A percentile compares a stretch with the other conserved stretches of the same genome.
phyloP scores from a whole-genome alignment of 53 echinoderm and acorn worm species.

The Holothuria leucospilota region DNA sequence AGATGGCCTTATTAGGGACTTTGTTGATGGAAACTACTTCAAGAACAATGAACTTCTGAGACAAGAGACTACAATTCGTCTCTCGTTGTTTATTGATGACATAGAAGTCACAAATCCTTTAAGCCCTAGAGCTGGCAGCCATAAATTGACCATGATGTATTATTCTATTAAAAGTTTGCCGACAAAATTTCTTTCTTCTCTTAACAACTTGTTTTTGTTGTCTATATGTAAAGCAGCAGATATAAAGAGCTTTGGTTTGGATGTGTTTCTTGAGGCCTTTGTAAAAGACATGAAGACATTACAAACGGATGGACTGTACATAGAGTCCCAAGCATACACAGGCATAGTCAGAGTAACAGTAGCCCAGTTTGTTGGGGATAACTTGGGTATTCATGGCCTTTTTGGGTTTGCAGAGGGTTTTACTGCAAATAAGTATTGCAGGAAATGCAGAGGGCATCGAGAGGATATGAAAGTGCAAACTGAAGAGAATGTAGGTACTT shows the following conservation, averaged over 20 bases:
- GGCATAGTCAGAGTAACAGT: slow-evolving; percentile 58
- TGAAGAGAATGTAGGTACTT: slow-evolving; percentile 47
- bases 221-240: slow-evolving; percentile 63
- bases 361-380: slow-evolving; percentile 74
- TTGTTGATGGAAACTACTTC: slow-evolving; percentile 25
- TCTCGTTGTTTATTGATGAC: slow-evolving; percentile 29
- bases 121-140: slow-evolving; percentile 27
- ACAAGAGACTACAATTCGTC: neutral
- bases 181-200: slow-evolving; percentile 30
- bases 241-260: slow-evolving; percentile 63
- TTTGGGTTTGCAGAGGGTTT: slow-evolving; percentile 73
- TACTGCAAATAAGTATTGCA: slow-evolving; percentile 66
- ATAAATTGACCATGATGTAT: slow-evolving; percentile 28
- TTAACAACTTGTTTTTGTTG: slow-evolving; percentile 51
- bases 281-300: slow-evolving; percentile 63
- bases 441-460: slow-evolving; percentile 62
- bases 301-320: slow-evolving; percentile 51
- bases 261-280: slow-evolving; percentile 52
- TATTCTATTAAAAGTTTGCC: slow-evolving; percentile 29
- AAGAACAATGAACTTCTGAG: slow-evolving; percentile 22
- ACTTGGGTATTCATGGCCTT: slow-evolving; percentile 71
- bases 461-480: slow-evolving; percentile 32
- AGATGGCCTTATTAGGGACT: slow-evolving; percentile 28
- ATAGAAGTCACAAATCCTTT: slow-evolving; percentile 34
- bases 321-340: slow-evolving; percentile 47